Conservation (phyloP, 2,888 invertebrate genomes). For the Amaurobius ferox region DNA sequence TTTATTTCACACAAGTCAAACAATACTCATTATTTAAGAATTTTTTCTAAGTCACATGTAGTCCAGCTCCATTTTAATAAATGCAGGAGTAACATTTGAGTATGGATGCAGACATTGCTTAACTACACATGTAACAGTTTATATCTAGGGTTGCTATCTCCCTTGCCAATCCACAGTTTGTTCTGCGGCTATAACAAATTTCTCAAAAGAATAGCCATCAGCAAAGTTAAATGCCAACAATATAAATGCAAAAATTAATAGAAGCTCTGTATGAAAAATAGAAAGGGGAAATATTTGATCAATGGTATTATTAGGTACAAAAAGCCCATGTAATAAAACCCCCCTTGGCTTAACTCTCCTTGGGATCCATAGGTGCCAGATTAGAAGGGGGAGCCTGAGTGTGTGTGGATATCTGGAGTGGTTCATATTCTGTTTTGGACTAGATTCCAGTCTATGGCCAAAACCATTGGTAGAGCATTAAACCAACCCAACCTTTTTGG, state of each 20-base stretch:
- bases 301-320: too few relatives aligned
- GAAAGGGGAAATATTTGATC: too few relatives aligned
- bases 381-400: too few relatives aligned
- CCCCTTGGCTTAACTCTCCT: too few relatives aligned
- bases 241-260: slow-evolving; percentile 18
- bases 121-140: slow-evolving; percentile 50
- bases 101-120: slow-evolving; percentile 56
- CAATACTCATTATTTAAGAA: slow-evolving; percentile 54
- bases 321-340: too few relatives aligned
- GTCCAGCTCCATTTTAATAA: slow-evolving; percentile 62
- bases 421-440: too few relatives aligned
- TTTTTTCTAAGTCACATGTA: slow-evolving; percentile 51
- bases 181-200: slow-evolving; percentile 31
- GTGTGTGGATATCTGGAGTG: too few relatives aligned
- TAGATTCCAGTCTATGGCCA: too few relatives aligned
- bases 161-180: slow-evolving; percentile 17
- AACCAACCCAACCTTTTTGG: too few relatives aligned
- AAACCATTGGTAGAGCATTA: too few relatives aligned
- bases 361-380: too few relatives aligned
- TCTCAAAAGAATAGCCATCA: neutral
- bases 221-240: slow-evolving; percentile 40
- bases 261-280: neutral
- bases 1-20: slow-evolving; percentile 71
- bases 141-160: slow-evolving; percentile 44
- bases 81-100: slow-evolving; percentile 62